These are phyloP conservation scores for Heterotilapia buettikoferi DNA, from an alignment of 2,113 vertebrate species.

Conservation along the genomic window DNA sequence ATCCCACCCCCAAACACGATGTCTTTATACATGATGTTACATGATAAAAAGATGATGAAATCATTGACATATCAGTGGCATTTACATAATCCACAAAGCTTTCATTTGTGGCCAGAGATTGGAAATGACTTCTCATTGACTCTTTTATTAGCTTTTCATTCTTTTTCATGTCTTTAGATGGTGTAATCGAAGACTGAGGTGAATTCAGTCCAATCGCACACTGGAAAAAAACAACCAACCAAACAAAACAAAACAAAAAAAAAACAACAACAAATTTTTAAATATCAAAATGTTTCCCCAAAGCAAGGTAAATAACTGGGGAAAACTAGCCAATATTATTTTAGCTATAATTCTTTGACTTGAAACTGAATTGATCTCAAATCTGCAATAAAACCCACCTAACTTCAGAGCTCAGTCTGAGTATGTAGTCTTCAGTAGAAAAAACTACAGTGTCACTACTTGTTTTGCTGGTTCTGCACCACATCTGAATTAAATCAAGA, in stretches of 20 bases:
- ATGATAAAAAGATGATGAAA: slow-evolving; percentile 59
- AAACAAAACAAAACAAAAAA: neutral
- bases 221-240: neutral
- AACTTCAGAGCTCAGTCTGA: slow-evolving; percentile 46
- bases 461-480: slow-evolving; percentile 71
- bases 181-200: slow-evolving; percentile 15
- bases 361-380: slow-evolving; percentile 55
- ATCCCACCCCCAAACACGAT: slow-evolving; percentile 4
- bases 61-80: slow-evolving; percentile 58
- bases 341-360: neutral
- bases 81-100: slow-evolving; percentile 55
- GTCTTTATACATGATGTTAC: slow-evolving; percentile 63
- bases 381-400: slow-evolving; percentile 22
- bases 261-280: neutral
- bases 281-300: slow-evolving; percentile 24
- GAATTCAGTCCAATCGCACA: slow-evolving; percentile 42
- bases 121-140: slow-evolving; percentile 32
- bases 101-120: slow-evolving; percentile 16
- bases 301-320: slow-evolving; percentile 4
- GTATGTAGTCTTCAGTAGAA: slow-evolving; percentile 57
- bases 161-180: neutral
- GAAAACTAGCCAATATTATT: neutral
- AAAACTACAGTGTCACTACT: slow-evolving; percentile 64
- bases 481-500: slow-evolving; percentile 63
- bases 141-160: slow-evolving; percentile 17